These are phyloP conservation scores for Tribolium madens DNA, from an alignment of 1,140 invertebrate species.

Conservation along the genomic window DNA sequence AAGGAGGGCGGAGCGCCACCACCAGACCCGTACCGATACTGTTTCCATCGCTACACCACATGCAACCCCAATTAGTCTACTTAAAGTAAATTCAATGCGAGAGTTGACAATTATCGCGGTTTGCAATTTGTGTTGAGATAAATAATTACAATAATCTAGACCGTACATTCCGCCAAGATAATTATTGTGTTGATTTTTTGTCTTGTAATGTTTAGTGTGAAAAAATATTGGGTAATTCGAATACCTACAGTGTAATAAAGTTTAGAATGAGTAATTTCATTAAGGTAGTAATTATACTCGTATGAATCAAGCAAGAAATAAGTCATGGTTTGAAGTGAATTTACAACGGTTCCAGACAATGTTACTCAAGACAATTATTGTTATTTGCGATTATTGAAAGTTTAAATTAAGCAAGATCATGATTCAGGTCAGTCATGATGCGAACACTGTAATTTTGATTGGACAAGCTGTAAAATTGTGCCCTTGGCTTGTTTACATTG, in stretches of 20 bases:
- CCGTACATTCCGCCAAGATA: not conserved
- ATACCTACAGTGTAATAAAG: not conserved
- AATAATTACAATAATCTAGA: not conserved
- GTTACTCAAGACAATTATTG: not conserved
- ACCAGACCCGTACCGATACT: slow-evolving; percentile 60
- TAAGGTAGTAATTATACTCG: not conserved
- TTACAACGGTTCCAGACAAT: not conserved
- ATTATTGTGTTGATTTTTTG: not conserved
- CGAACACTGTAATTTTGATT: not conserved
- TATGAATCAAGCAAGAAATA: not conserved
- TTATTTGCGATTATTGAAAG: not conserved
- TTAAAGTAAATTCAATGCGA: not conserved
- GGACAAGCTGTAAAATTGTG: not conserved
- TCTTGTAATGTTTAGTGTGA: not conserved
- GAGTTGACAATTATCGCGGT: not conserved
- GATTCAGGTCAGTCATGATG: not conserved
- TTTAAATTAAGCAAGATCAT: not conserved
- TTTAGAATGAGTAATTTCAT: not conserved
- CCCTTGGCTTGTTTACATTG: no score
- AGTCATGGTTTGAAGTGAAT: not conserved
- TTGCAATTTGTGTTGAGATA: not conserved
- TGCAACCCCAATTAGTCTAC: slow-evolving; percentile 52
- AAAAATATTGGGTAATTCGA: not conserved
- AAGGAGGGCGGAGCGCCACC: slow-evolving; percentile 62
- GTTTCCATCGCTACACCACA: slow-evolving; percentile 62